phyloP scores from a whole-genome alignment of 2,797 vertebrate species.

The Onychomys torridus region DNA sequence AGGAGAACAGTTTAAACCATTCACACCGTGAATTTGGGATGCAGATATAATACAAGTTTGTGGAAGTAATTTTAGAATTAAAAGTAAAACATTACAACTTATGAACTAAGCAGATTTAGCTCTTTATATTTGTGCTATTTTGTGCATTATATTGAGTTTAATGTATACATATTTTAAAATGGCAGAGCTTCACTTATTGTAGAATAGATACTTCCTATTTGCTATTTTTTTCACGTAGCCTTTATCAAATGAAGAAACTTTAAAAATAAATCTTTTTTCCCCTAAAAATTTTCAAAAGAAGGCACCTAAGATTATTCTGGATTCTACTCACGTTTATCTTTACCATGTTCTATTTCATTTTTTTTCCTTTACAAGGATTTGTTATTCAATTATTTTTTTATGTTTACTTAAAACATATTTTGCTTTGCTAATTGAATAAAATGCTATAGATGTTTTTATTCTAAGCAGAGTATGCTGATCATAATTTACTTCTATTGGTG shows the following conservation, averaged over 20 bases:
- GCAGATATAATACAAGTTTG: slow-evolving; percentile 43
- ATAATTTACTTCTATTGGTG: slow-evolving; percentile 44
- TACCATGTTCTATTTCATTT: not conserved
- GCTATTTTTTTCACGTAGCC: not conserved
- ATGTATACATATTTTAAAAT: slow-evolving; percentile 34
- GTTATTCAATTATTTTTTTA: not conserved
- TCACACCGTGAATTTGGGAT: slow-evolving; percentile 51
- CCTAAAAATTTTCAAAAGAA: not conserved
- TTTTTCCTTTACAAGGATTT: not conserved
- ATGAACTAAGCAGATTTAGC: slow-evolving; percentile 26
- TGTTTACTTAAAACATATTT: not conserved
- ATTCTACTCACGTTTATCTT: not conserved
- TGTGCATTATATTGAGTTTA: slow-evolving; percentile 25
- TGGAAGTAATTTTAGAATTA: not conserved
- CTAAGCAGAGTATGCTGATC: not conserved
- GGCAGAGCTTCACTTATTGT: not conserved
- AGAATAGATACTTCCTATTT: not conserved
- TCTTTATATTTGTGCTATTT: slow-evolving; percentile 37
- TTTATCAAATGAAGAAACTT: slow-evolving; percentile 41
- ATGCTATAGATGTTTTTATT: slow-evolving; percentile 6
- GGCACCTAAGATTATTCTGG: not conserved
- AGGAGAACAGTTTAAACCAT: slow-evolving; percentile 66
- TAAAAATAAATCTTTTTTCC: slow-evolving; percentile 33
- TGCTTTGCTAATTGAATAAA: slow-evolving; percentile 34
- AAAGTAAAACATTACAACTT: slow-evolving; percentile 13